Evolutionary conservation across 2,113 vertebrate genomes (phyloP).

Genomic region (Sinocyclocheilus maitianheensis): DNA sequence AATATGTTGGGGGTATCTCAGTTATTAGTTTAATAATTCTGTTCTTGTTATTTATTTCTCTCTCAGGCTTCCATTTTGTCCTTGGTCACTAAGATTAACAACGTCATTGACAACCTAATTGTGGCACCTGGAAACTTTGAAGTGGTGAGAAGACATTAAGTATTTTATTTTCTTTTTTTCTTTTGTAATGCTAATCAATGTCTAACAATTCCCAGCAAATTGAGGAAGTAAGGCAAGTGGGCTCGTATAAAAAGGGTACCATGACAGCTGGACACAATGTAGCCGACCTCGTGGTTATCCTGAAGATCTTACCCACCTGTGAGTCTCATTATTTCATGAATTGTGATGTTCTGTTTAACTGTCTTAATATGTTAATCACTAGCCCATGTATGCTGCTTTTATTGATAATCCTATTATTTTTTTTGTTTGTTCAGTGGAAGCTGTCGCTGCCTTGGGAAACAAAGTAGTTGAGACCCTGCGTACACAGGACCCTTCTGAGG

Average conservation of each 20-base stretch:
- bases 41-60: not conserved
- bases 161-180: not conserved
- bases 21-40: not conserved
- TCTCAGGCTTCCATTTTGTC: conserved; percentile 94
- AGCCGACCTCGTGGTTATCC: conserved; percentile 94
- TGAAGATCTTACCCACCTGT: conserved; percentile 96
- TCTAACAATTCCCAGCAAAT: conserved; percentile 83
- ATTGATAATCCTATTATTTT: not conserved
- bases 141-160: conserved; percentile 82
- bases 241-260: conserved; percentile 98
- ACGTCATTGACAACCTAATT: conserved; percentile 95
- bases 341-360: not conserved
- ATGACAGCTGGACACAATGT: conserved; percentile 97
- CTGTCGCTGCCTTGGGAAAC: conserved; percentile 92
- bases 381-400: not conserved
- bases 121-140: conserved; percentile 96
- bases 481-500: conserved; percentile 90
- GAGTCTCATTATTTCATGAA: conserved; percentile 63
- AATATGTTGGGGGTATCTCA: not conserved
- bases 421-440: conserved; percentile 82
- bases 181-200: not conserved
- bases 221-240: conserved; percentile 96
- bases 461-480: conserved; percentile 95
- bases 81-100: conserved; percentile 98
- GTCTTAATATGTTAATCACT: not conserved